phyloP scores from a whole-genome alignment of 2,797 vertebrate species.

The Sphaeramia orbicularis region DNA sequence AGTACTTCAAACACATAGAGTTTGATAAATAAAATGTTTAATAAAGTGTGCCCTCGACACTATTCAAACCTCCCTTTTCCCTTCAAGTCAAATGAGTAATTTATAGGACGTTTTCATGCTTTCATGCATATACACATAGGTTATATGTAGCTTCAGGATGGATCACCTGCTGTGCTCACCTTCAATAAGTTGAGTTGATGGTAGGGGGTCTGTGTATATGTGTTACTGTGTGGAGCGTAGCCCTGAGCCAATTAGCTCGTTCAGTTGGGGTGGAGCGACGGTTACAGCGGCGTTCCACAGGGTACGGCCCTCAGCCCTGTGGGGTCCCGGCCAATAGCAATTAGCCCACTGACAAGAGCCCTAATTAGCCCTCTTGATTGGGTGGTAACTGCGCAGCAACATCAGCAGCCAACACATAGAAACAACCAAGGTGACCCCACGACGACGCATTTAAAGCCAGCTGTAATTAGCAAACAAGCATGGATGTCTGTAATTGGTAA shows the following conservation, averaged over 20 bases:
- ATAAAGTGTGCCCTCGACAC: conserved; percentile 8
- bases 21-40: conserved; percentile 13
- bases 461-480: conserved; percentile 68
- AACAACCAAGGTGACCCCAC: conserved; percentile 60
- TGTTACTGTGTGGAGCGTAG: conserved; percentile 27
- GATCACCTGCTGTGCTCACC: conserved; percentile 63
- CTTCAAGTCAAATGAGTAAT: conserved; percentile 40
- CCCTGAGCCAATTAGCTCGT: conserved; percentile 79
- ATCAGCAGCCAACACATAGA: conserved; percentile 51
- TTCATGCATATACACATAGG: conserved; percentile 55
- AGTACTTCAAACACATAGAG: not conserved
- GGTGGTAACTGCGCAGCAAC: conserved; percentile 65
- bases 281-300: conserved; percentile 65
- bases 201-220: conserved; percentile 60
- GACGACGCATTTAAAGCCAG: conserved; percentile 44
- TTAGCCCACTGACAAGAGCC: conserved; percentile 81
- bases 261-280: conserved; percentile 41
- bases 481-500: conserved; percentile 66
- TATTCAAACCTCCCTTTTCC: not conserved
- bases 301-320: conserved; percentile 70
- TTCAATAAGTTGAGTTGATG: conserved; percentile 43
- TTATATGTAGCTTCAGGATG: conserved; percentile 66
- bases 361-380: conserved; percentile 86
- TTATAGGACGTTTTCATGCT: conserved; percentile 47
- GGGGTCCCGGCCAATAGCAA: conserved; percentile 82